Evolutionary conservation across 2,113 vertebrate genomes (phyloP).

Genomic region (Uropsilus gracilis): DNA sequence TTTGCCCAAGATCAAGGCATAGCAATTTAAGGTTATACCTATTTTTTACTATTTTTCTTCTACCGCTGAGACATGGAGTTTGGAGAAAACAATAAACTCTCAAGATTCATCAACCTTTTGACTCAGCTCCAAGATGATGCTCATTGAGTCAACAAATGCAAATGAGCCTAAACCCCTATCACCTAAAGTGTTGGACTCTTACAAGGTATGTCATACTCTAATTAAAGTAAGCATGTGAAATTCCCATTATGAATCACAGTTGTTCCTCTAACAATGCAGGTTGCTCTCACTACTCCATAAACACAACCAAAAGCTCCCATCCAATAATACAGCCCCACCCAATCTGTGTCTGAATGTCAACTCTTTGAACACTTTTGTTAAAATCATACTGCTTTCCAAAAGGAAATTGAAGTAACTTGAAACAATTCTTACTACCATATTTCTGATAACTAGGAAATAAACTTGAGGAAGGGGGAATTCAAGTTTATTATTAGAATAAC

Average conservation of each 20-base stretch:
- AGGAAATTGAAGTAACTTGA: neutral
- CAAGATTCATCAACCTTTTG: neutral
- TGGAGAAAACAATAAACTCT: neutral
- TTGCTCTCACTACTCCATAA: neutral
- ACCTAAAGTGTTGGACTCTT: neutral
- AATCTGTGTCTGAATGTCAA: neutral
- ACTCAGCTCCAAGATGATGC: neutral
- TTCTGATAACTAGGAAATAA: neutral
- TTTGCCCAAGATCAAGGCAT: conserved; percentile 48
- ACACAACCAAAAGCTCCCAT: neutral
- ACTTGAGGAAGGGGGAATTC: neutral
- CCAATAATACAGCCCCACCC: neutral
- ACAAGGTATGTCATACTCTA: neutral
- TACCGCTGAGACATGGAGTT: neutral
- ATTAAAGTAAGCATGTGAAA: conserved; percentile 8
- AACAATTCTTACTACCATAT: neutral
- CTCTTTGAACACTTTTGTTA: neutral
- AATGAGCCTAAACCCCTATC: neutral
- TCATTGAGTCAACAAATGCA: neutral
- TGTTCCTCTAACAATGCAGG: neutral
- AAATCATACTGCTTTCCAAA: conserved; percentile 10
- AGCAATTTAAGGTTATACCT: neutral
- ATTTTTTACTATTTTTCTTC: too few relatives aligned
- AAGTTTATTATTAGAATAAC: neutral
- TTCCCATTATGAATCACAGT: neutral